Conservation (phyloP, 2,888 invertebrate species). For the Nymphalis urticae region DNA sequence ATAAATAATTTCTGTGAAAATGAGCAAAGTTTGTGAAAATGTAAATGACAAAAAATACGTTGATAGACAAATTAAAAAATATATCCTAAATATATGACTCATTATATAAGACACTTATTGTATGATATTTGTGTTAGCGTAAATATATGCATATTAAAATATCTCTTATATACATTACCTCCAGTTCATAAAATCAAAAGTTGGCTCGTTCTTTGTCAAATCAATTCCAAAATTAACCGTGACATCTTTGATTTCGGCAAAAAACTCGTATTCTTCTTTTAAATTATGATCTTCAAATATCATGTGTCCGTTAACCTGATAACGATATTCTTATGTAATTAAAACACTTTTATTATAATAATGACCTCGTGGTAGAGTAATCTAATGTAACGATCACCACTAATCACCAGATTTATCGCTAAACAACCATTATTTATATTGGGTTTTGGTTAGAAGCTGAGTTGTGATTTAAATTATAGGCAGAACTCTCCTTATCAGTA, state of each 20-base stretch:
- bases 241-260: constrained; percentile 54
- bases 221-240: constrained; percentile 46
- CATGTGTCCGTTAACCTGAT: constrained; percentile 43
- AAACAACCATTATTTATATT: no score
- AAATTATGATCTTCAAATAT: constrained; percentile 31
- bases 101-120: not conserved
- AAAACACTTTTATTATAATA: not conserved
- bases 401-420: no score
- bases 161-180: constrained; percentile 44
- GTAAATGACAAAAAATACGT: no score
- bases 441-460: no score
- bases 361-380: not conserved
- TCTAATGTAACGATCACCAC: no score
- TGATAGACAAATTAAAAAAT: not conserved
- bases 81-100: not conserved
- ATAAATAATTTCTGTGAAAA: no score
- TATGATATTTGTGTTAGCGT: no score
- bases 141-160: not conserved
- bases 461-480: no score
- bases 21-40: no score
- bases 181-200: constrained; percentile 47
- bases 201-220: constrained; percentile 27
- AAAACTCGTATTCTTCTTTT: constrained; percentile 43
- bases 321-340: constrained; percentile 1
- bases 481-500: no score